These are phyloP conservation scores for Falco peregrinus DNA, from an alignment of 2,797 vertebrate genomes.

Conservation along the genomic window DNA sequence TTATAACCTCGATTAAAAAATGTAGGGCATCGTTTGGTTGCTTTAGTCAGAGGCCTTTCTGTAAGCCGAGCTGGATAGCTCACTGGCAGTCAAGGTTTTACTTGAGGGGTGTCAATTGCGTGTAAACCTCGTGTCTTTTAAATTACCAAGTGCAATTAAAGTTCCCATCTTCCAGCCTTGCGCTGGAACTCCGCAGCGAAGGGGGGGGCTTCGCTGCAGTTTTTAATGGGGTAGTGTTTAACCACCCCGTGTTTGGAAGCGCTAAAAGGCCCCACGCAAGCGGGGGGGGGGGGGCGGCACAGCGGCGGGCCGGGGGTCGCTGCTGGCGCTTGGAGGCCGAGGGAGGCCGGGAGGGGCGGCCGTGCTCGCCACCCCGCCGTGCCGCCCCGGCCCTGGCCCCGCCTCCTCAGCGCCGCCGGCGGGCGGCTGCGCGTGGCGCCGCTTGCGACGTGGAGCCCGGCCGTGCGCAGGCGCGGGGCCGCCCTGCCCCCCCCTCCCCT, in stretches of 20 bases:
- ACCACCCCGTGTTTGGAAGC: fast-evolving
- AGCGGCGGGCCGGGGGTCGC: too few relatives aligned
- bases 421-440: not conserved
- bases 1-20: not conserved
- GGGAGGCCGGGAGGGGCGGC: not conserved
- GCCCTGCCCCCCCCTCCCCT: too few relatives aligned
- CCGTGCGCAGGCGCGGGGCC: not conserved
- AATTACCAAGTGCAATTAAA: not conserved
- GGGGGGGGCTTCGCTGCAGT: too few relatives aligned
- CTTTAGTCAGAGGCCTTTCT: not conserved
- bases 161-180: not conserved
- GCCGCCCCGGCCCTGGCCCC: not conserved
- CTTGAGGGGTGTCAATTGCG: fast-evolving
- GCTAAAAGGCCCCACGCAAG: fast-evolving
- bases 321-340: not conserved
- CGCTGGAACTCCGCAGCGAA: too few relatives aligned
- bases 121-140: not conserved
- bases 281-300: too few relatives aligned
- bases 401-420: not conserved
- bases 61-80: fast-evolving
- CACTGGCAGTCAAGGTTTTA: fast-evolving
- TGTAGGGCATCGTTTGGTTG: fast-evolving
- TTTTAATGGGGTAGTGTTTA: not conserved
- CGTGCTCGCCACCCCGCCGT: too few relatives aligned
- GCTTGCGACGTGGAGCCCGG: constrained; percentile 36